phyloP scores from a whole-genome alignment of 2,113 vertebrate species.

The Bettongia penicillata region DNA sequence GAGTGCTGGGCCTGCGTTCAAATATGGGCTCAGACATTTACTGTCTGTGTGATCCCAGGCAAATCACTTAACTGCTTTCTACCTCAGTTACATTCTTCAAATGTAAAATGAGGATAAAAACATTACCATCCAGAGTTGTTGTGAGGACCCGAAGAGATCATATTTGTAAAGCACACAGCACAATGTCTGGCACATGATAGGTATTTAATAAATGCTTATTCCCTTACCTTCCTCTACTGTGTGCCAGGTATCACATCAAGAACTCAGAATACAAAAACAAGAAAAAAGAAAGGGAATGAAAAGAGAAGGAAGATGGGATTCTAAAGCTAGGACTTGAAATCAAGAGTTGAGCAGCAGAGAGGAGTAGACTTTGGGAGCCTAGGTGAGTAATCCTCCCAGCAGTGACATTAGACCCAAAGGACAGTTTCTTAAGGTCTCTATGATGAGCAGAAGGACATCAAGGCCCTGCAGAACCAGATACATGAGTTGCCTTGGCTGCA shows the following conservation, averaged over 20 bases:
- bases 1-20: neutral
- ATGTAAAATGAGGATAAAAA: neutral
- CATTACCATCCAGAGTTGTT: neutral
- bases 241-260: neutral
- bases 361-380: neutral
- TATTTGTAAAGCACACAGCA: neutral
- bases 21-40: neutral
- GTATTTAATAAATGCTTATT: neutral
- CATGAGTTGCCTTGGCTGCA: neutral
- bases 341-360: neutral
- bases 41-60: neutral
- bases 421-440: neutral
- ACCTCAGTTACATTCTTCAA: neutral
- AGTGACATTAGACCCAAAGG: neutral
- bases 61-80: neutral
- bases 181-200: neutral
- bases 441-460: neutral
- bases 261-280: neutral
- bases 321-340: neutral
- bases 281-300: neutral
- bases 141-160: neutral
- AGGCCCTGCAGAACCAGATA: neutral
- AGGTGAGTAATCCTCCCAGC: neutral
- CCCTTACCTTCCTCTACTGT: neutral
- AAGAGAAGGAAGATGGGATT: neutral